Conservation (phyloP, 2,888 invertebrate genomes). For the Agrochola macilenta region DNA sequence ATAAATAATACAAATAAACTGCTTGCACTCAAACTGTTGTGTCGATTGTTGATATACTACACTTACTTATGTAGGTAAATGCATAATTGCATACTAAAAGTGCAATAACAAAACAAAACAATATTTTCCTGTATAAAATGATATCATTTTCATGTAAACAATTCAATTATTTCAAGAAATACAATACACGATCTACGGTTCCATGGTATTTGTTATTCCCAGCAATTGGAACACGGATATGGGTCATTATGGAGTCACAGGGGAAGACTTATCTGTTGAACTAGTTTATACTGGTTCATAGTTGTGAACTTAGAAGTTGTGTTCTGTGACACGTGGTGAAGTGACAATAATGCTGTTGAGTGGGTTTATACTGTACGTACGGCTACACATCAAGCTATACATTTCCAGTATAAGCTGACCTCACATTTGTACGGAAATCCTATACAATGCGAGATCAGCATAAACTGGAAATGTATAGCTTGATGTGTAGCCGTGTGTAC, state of each 20-base stretch:
- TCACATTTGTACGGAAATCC: no score
- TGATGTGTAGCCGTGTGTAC: no score
- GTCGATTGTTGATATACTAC: background rate
- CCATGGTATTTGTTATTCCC: slow-evolving; percentile 12
- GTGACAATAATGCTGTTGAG: slow-evolving; percentile 33
- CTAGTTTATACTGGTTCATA: slow-evolving; percentile 37
- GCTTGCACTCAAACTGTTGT: background rate
- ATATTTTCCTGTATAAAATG: background rate
- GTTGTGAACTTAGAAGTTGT: slow-evolving; percentile 53
- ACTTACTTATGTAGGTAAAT: background rate
- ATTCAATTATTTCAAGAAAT: slow-evolving; percentile 11
- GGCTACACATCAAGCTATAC: no score
- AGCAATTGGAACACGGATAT: slow-evolving; percentile 23
- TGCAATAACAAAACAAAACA: slow-evolving; percentile 3
- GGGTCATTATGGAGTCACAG: slow-evolving; percentile 41
- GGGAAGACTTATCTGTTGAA: slow-evolving; percentile 44
- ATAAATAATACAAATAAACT: background rate
- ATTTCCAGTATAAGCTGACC: no score
- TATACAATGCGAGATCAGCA: no score
- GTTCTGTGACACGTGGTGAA: background rate
- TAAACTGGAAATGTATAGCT: no score
- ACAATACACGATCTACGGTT: background rate
- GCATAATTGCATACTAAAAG: background rate
- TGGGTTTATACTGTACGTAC: background rate
- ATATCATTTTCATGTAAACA: slow-evolving; percentile 10